A percentile compares a stretch with the other conserved stretches of the same genome.
phyloP scores from a whole-genome alignment of 2,888 invertebrate genomes.

The Pheosia gnoma region DNA sequence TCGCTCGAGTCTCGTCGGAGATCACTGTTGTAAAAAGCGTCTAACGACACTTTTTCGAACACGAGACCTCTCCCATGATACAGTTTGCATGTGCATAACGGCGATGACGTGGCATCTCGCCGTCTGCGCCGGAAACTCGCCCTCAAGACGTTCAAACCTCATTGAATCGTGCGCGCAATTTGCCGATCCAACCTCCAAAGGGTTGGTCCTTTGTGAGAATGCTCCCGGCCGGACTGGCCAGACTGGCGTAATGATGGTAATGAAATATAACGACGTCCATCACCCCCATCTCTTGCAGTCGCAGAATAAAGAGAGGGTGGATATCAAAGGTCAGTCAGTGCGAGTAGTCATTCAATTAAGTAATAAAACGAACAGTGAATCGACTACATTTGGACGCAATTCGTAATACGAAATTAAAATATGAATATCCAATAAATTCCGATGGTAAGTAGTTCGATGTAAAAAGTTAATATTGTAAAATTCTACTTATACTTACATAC shows the following conservation, averaged over 20 bases:
- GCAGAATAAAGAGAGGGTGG: conserved; percentile 24
- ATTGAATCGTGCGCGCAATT: conserved; percentile 69
- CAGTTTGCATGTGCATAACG: conserved; percentile 36
- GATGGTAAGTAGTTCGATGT: too few species aligned
- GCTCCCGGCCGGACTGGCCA: conserved; percentile 41
- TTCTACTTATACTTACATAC: too few species aligned
- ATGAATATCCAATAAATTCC: too few species aligned
- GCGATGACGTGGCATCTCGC: conserved; percentile 36
- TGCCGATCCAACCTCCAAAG: conserved; percentile 52
- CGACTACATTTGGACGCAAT: conserved; percentile 8
- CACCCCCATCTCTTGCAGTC: conserved; percentile 41
- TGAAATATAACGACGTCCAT: conserved; percentile 59
- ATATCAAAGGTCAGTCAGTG: conserved; percentile 25
- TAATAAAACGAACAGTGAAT: conserved; percentile 10
- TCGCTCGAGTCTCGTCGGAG: not conserved
- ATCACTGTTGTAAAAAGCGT: not conserved
- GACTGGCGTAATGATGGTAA: conserved; percentile 56
- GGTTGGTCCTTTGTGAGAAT: conserved; percentile 52
- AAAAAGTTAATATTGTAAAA: too few species aligned
- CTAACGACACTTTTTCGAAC: not conserved
- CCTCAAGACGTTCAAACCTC: conserved; percentile 52
- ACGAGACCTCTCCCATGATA: conserved; percentile 22
- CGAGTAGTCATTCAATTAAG: conserved; percentile 33
- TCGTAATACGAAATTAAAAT: too few species aligned
- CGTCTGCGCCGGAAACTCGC: conserved; percentile 58